Percentiles rank a stretch among this genome's conserved stretches.
Evolutionary conservation across 2,797 vertebrate species (phyloP).

Genomic region (Manis javanica): DNA sequence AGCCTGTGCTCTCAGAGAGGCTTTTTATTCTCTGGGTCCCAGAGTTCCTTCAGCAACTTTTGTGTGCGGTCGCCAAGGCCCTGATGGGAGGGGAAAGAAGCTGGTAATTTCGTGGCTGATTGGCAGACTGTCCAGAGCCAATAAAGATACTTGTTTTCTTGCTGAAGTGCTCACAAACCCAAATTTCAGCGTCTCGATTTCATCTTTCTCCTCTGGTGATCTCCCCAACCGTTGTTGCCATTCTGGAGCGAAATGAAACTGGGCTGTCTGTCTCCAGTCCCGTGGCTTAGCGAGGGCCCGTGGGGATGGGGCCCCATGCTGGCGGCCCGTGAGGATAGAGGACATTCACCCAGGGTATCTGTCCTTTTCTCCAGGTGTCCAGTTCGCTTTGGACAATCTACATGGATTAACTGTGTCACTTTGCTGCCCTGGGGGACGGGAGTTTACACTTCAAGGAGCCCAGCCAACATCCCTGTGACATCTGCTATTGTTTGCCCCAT

Average conservation of each 20-base stretch:
- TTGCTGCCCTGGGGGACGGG: not conserved
- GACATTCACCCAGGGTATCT: not conserved
- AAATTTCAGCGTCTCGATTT: constrained; percentile 76
- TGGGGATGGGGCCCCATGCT: not conserved
- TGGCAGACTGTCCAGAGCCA: constrained; percentile 87
- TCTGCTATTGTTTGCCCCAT: not conserved
- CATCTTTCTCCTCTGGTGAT: constrained; percentile 8
- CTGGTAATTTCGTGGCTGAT: constrained; percentile 86
- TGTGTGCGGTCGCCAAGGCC: constrained; percentile 84
- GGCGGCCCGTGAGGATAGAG: not conserved
- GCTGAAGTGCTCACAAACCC: constrained; percentile 80
- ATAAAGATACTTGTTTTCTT: constrained; percentile 87
- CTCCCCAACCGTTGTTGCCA: constrained; percentile 63
- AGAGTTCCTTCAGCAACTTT: constrained; percentile 83
- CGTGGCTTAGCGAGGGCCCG: not conserved
- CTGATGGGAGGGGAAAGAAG: constrained; percentile 85
- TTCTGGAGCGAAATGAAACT: constrained; percentile 81
- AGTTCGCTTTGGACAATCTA: not conserved
- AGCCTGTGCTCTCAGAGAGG: constrained; percentile 81
- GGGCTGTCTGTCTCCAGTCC: constrained; percentile 58
- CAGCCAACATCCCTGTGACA: rapidly evolving
- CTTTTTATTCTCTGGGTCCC: constrained; percentile 83
- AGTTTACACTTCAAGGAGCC: not conserved
- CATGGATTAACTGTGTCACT: not conserved
- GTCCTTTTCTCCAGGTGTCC: not conserved